These are phyloP conservation scores for Epistrophella euchroma DNA, from an alignment of 2,888 invertebrate species.

Conservation along the genomic window DNA sequence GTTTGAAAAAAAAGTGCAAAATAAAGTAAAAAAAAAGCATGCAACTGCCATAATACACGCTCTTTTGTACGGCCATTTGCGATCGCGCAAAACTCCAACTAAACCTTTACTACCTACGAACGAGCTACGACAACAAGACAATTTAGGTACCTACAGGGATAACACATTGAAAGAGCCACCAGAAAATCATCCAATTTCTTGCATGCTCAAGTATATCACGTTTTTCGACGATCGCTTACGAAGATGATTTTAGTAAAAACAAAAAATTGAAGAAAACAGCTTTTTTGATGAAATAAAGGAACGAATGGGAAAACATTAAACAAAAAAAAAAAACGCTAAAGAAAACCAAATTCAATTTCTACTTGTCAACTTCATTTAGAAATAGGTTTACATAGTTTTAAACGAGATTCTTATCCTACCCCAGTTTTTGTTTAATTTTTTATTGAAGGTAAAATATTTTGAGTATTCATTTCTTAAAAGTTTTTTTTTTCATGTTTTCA, in stretches of 20 bases:
- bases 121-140: slow-evolving; percentile 62
- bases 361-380: slow-evolving; percentile 36
- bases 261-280: slow-evolving; percentile 37
- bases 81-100: slow-evolving; percentile 25
- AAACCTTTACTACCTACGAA: slow-evolving; percentile 11
- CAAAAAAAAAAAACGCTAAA: not conserved
- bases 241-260: slow-evolving; percentile 10
- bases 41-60: slow-evolving; percentile 69
- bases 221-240: slow-evolving; percentile 65
- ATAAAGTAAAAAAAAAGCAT: slow-evolving; percentile 22
- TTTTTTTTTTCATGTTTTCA: no score
- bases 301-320: slow-evolving; percentile 31
- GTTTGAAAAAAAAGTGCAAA: slow-evolving; percentile 3
- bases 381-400: no score
- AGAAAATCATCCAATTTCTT: slow-evolving; percentile 77
- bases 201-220: slow-evolving; percentile 77
- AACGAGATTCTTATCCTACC: no score
- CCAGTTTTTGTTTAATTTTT: no score
- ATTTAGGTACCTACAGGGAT: slow-evolving; percentile 43
- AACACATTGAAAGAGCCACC: slow-evolving; percentile 70
- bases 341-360: slow-evolving; percentile 1
- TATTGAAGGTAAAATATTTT: no score
- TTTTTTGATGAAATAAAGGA: slow-evolving; percentile 66
- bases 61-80: slow-evolving; percentile 61
- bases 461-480: no score